phyloP scores from a whole-genome alignment of 2,888 invertebrate genomes.

The Meloe dianella region DNA sequence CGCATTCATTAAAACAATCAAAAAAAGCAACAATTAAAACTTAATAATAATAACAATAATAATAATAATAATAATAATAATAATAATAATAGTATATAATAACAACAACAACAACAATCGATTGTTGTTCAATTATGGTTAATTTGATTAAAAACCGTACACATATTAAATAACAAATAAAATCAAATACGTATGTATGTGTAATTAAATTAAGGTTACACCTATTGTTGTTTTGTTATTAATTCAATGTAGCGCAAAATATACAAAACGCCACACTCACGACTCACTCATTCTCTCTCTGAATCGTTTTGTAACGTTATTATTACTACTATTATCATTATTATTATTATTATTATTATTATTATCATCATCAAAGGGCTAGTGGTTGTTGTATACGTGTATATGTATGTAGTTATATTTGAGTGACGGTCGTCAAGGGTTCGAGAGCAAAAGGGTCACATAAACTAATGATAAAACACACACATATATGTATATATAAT shows the following conservation, averaged over 20 bases:
- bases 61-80: too few relatives aligned
- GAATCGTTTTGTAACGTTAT: conserved; percentile 23
- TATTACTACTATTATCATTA: too few relatives aligned
- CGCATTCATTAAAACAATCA: neutral
- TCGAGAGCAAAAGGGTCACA: conserved; percentile 5
- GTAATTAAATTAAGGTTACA: conserved; percentile 50
- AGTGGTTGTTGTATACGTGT: conserved; percentile 15
- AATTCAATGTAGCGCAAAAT: conserved; percentile 38
- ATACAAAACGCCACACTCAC: too few relatives aligned
- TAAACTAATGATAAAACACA: neutral
- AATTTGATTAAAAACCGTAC: conserved; percentile 23
- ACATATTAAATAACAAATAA: conserved; percentile 46
- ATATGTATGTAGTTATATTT: neutral
- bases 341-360: too few relatives aligned
- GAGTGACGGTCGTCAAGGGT: conserved; percentile 23
- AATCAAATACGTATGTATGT: conserved; percentile 44
- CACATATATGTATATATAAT: conserved; percentile 11
- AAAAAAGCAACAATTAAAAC: neutral
- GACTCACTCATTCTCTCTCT: conserved; percentile 27
- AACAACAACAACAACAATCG: too few relatives aligned
- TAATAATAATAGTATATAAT: too few relatives aligned
- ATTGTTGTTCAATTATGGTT: conserved; percentile 34
- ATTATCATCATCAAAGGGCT: too few relatives aligned
- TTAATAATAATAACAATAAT: too few relatives aligned
- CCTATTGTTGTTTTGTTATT: conserved; percentile 45